These are phyloP conservation scores for Luperina nickerlii DNA, from an alignment of 2,888 invertebrate genomes.

Conservation along the genomic window DNA sequence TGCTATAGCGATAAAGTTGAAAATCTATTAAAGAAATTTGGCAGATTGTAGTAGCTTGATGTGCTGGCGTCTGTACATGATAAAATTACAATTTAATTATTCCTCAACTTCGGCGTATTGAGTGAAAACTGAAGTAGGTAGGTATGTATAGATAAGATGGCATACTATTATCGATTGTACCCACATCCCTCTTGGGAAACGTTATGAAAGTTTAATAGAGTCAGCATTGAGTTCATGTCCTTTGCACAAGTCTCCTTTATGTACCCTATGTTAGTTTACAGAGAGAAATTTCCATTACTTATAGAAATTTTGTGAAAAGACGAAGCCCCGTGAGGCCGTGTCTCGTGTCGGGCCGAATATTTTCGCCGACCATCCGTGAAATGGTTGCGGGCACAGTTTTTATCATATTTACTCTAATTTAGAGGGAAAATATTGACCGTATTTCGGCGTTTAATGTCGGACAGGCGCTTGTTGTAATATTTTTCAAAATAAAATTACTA, in stretches of 20 bases:
- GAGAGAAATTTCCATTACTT: slow-evolving; percentile 46
- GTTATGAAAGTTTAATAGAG: slow-evolving; percentile 65
- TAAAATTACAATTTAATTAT: slow-evolving; percentile 33
- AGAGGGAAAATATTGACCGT: slow-evolving; percentile 38
- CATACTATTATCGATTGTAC: slow-evolving; percentile 59
- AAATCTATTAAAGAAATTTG: too few relatives aligned
- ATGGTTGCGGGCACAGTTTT: slow-evolving; percentile 44
- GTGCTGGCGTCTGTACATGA: not conserved
- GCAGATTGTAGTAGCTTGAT: too few relatives aligned
- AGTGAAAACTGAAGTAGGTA: slow-evolving; percentile 35
- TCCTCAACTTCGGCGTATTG: slow-evolving; percentile 20
- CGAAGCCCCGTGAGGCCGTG: slow-evolving; percentile 33
- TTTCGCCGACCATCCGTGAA: slow-evolving; percentile 45
- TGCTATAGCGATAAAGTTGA: too few relatives aligned
- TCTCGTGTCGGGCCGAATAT: slow-evolving; percentile 37
- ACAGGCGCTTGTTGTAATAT: slow-evolving; percentile 19
- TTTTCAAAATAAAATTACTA: slow-evolving; percentile 37
- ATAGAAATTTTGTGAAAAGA: slow-evolving; percentile 53
- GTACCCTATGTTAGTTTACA: slow-evolving; percentile 42
- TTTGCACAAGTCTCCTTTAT: slow-evolving; percentile 56
- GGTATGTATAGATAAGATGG: slow-evolving; percentile 35
- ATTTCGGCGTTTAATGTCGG: slow-evolving; percentile 37
- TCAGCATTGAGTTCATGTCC: slow-evolving; percentile 60
- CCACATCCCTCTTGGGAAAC: slow-evolving; percentile 58
- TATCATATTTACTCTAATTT: slow-evolving; percentile 53